Evolutionary conservation across 2,113 vertebrate genomes (phyloP), one percentile per base, ranked within the genome.

Genomic region (Chaetodon auriga): DNA sequence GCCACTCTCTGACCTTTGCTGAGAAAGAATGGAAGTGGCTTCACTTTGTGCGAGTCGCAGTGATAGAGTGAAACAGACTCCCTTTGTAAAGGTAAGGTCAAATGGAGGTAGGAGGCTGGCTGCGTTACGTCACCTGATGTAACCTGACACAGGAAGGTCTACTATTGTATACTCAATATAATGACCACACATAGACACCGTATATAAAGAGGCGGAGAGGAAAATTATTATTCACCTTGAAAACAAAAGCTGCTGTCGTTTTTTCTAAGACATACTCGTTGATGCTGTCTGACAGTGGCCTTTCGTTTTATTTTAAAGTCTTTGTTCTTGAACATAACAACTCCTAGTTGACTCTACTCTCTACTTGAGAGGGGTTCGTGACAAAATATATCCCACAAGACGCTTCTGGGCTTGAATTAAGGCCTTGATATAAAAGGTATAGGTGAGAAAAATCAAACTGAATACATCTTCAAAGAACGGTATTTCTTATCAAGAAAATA

Each of bases 401-500:
- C 19, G 15, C 75, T 85, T 18, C 41, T n/a, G 30, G 73, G 66
- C 83, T 90, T 78, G 75, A 88, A 83, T 88, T 75, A 78, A 79
- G 76, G 80, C 79, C 76, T 75, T 64, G 46, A 80, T 83, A 85
- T 85, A 75, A 88, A 86, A 90, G 78, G 86, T 87, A 83, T 69
- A 88, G 90, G 91, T 92, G 88, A 91, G 78, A 74, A 87, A 30
- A 90, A 90, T 87, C 87, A 90, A 89, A 84, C 83, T 73, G 85
- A 90, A 89, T 84, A 74, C 68, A 82, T 89, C 91, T 94, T 93
- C 88, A 93, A 92, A 95, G 88, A 81, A 48, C 43, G 23, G 58
- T 73, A 78, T 89, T 89, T 93, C 65, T 88, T 93, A 89, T 92
- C 83, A 91, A 87, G 90, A 81, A 94, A 92, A 92, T 90, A 85